Conservation (phyloP, 2,888 invertebrate species). For the Hedya salicella region DNA sequence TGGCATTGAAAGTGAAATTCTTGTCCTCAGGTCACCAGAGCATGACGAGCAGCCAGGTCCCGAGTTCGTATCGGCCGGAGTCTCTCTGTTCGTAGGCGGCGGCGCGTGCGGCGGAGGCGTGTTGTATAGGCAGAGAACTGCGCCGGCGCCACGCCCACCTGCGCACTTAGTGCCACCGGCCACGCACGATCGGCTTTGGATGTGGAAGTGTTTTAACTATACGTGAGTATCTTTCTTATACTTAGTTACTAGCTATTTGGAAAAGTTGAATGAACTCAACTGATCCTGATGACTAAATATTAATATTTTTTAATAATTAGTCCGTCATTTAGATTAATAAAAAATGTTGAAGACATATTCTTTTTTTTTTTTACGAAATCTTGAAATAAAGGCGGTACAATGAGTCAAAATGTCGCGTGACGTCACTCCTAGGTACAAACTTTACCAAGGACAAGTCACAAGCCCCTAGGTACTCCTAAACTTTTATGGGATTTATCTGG, state of each 20-base stretch:
- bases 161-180: slow-evolving; percentile 85
- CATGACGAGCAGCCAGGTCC: slow-evolving; percentile 78
- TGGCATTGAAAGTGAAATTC: not conserved
- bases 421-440: no score
- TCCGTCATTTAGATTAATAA: no score
- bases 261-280: no score
- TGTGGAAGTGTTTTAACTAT: slow-evolving; percentile 89
- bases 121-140: slow-evolving; percentile 82
- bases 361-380: no score
- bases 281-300: no score
- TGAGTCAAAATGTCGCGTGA: no score
- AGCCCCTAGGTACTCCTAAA: no score
- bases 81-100: slow-evolving; percentile 86
- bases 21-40: slow-evolving; percentile 57
- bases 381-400: no score
- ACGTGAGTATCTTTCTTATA: slow-evolving; percentile 74
- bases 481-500: no score
- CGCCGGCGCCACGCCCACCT: slow-evolving; percentile 76
- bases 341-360: no score
- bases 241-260: not conserved
- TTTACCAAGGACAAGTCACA: no score
- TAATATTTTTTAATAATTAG: no score
- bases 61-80: slow-evolving; percentile 87
- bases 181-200: slow-evolving; percentile 86
- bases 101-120: slow-evolving; percentile 83